Conservation (phyloP, 2,113 vertebrate genomes). For the Caretta caretta region DNA sequence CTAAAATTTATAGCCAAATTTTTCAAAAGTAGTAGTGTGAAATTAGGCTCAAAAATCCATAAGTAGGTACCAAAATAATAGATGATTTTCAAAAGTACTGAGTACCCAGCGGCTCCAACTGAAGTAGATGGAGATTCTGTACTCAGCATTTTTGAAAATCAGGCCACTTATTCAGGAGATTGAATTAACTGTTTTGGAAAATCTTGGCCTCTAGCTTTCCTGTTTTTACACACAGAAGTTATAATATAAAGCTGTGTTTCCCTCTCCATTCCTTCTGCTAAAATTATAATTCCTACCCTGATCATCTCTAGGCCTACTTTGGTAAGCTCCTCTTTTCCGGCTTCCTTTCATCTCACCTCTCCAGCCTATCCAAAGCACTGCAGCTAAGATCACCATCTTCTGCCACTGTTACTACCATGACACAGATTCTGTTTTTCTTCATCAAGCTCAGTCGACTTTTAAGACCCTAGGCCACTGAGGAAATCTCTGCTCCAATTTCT, state of each 20-base stretch:
- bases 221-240: not conserved
- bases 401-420: not conserved
- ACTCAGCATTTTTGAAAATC: not conserved
- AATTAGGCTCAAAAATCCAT: too few relatives aligned
- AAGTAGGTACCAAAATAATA: too few relatives aligned
- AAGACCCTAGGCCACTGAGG: not conserved
- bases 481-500: not conserved
- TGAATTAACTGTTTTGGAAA: not conserved
- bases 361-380: not conserved
- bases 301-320: not conserved
- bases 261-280: not conserved
- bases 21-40: too few relatives aligned
- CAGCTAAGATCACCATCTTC: not conserved
- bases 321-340: not conserved
- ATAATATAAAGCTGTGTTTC: not conserved
- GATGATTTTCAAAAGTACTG: not conserved
- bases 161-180: not conserved
- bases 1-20: not conserved
- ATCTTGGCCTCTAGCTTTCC: too few relatives aligned
- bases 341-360: not conserved
- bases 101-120: not conserved
- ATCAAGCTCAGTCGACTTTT: too few relatives aligned
- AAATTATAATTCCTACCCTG: not conserved
- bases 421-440: not conserved
- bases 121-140: not conserved